Evolutionary conservation across 1,140 invertebrate genomes (phyloP).

Genomic region (Vanessa atalanta): DNA sequence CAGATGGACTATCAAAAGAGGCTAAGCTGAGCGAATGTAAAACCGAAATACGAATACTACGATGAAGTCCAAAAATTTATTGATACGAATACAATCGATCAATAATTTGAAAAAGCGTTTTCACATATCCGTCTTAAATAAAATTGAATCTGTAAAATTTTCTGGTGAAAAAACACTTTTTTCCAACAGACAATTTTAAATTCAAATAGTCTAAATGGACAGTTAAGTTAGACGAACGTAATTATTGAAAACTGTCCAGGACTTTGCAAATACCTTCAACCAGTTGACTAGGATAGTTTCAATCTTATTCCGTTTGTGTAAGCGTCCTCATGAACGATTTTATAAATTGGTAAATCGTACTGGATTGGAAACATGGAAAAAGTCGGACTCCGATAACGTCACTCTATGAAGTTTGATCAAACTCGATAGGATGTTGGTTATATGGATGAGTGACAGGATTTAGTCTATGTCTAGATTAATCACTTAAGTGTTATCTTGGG

Average conservation of each 20-base stretch:
- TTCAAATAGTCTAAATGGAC: constrained; percentile 19
- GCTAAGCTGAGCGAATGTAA: constrained; percentile 7
- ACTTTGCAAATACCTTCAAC: not conserved
- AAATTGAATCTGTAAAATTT: too few species aligned
- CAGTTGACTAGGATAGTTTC: not conserved
- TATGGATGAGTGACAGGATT: constrained; percentile 8
- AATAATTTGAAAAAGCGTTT: too few species aligned
- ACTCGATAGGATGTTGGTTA: constrained; percentile 1
- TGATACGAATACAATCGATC: too few species aligned
- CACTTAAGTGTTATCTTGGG: too few species aligned
- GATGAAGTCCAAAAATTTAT: too few species aligned
- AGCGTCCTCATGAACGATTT: not conserved
- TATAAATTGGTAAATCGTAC: not conserved
- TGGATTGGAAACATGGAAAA: not conserved
- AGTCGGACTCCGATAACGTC: constrained; percentile 8
- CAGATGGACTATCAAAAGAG: constrained; percentile 21
- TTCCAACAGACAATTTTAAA: constrained; percentile 2
- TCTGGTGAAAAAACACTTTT: not conserved
- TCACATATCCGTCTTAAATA: too few species aligned
- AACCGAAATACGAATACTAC: not conserved
- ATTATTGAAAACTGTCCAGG: constrained; percentile 11
- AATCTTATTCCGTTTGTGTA: not conserved
- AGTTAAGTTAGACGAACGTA: constrained; percentile 24
- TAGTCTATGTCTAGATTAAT: not conserved
- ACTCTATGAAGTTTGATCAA: constrained; percentile 5